Conservation (phyloP, 2,888 invertebrate species). For the Dasysyrphus albostriatus region DNA sequence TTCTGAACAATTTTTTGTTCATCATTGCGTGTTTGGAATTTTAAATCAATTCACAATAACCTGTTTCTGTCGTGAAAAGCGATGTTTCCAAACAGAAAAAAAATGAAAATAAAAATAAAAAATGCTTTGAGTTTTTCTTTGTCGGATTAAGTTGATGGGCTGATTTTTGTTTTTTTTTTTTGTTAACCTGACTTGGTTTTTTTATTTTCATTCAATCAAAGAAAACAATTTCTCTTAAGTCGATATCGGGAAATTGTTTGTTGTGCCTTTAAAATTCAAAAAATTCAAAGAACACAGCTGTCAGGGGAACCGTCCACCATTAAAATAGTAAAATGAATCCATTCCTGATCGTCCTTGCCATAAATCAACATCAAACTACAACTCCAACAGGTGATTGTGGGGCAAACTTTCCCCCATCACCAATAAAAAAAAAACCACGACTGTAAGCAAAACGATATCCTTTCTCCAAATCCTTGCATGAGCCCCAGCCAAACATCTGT, state of each 20-base stretch:
- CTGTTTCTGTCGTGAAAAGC: slow-evolving; percentile 20
- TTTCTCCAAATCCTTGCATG: slow-evolving; percentile 52
- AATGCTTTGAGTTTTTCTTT: background rate
- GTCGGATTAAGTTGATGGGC: slow-evolving; percentile 4
- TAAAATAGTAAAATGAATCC: slow-evolving; percentile 37
- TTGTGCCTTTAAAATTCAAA: background rate
- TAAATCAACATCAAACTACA: slow-evolving; percentile 67
- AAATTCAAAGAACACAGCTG: slow-evolving; percentile 13
- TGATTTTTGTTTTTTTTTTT: background rate
- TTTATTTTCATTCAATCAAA: slow-evolving; percentile 11
- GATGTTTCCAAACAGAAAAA: slow-evolving; percentile 2
- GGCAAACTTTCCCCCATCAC: background rate
- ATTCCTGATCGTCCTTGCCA: slow-evolving; percentile 36
- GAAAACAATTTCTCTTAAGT: background rate
- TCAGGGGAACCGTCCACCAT: background rate
- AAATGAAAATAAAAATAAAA: slow-evolving; percentile 7
- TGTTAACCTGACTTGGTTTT: background rate
- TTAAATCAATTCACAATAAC: slow-evolving; percentile 48
- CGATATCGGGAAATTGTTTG: background rate
- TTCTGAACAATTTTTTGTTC: slow-evolving; percentile 46
- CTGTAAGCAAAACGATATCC: slow-evolving; percentile 31
- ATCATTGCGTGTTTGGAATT: slow-evolving; percentile 64
- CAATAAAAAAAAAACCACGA: background rate
- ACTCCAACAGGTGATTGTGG: slow-evolving; percentile 59
- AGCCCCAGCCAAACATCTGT: slow-evolving; percentile 64